phyloP scores from a whole-genome alignment of 2,888 invertebrate species.

The Zygaena filipendulae region DNA sequence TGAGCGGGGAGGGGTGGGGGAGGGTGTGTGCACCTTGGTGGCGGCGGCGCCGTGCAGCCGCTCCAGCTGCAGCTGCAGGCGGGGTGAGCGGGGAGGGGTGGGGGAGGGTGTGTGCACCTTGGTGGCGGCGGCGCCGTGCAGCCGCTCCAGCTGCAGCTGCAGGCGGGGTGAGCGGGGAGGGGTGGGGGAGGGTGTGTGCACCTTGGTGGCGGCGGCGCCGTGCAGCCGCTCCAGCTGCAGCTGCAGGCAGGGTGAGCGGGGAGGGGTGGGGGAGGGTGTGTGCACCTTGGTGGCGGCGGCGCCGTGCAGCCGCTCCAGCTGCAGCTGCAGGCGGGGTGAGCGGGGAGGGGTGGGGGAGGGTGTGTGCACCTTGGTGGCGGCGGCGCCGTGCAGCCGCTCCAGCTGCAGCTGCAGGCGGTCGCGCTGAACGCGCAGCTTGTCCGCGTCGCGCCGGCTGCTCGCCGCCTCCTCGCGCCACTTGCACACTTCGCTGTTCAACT shows the following conservation, averaged over 20 bases:
- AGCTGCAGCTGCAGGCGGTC: constrained; percentile 75
- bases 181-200: too few species aligned
- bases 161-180: too few species aligned
- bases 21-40: constrained; percentile 42
- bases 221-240: too few species aligned
- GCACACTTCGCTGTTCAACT: constrained; percentile 61
- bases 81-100: too few species aligned
- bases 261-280: too few species aligned
- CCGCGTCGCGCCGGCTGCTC: constrained; percentile 53
- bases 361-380: constrained; percentile 34
- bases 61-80: constrained; percentile 76
- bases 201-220: too few species aligned
- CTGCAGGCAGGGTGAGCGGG: too few species aligned
- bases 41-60: constrained; percentile 21
- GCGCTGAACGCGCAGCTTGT: constrained; percentile 57
- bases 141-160: too few species aligned
- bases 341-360: too few species aligned
- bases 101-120: too few species aligned
- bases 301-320: constrained; percentile 64
- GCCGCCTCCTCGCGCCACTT: constrained; percentile 72
- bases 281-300: constrained; percentile 29
- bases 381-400: constrained; percentile 43
- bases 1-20: too few species aligned
- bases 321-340: constrained; percentile 72
- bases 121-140: too few species aligned